These are phyloP conservation scores for Zoroaster sp. DNA, from an alignment of 53 echinoderm and acorn worm genomes.

Conservation along the genomic window DNA sequence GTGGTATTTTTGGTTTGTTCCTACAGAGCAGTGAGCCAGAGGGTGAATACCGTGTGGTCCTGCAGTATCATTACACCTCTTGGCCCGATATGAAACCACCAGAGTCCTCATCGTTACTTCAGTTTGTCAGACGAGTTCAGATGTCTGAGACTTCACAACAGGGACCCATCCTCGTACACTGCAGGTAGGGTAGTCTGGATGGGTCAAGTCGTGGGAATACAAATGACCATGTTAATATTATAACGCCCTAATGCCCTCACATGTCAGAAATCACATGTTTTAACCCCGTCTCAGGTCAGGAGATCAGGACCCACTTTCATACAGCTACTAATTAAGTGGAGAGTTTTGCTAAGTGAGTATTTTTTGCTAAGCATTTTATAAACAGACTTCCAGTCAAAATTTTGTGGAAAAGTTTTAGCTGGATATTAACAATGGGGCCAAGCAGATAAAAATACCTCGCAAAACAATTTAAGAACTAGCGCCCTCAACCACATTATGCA, in stretches of 20 bases:
- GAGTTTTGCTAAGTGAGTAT: not conserved
- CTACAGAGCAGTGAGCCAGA: conserved; percentile 29
- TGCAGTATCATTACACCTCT: conserved; percentile 55
- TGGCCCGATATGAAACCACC: conserved; percentile 70
- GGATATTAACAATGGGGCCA: not conserved
- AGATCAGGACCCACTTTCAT: too few relatives aligned
- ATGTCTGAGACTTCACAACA: not conserved
- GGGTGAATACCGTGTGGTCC: conserved; percentile 25
- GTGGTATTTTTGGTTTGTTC: not conserved
- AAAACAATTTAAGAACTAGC: not conserved
- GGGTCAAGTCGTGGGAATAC: too few relatives aligned
- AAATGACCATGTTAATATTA: not conserved
- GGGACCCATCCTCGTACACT: conserved; percentile 75
- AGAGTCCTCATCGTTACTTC: conserved; percentile 9
- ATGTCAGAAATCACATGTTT: too few relatives aligned
- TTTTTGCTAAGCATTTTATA: not conserved
- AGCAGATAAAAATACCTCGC: not conserved
- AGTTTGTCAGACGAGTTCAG: not conserved
- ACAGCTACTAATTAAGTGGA: too few relatives aligned
- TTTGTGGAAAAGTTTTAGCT: not conserved
- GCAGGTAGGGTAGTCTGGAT: conserved; percentile 86
- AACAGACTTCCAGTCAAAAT: not conserved
- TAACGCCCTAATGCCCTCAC: not conserved
- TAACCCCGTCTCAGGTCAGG: too few relatives aligned
- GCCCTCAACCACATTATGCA: not conserved